Evolutionary conservation across 1,140 invertebrate species (phyloP).

Genomic region (Nebria ingens): DNA sequence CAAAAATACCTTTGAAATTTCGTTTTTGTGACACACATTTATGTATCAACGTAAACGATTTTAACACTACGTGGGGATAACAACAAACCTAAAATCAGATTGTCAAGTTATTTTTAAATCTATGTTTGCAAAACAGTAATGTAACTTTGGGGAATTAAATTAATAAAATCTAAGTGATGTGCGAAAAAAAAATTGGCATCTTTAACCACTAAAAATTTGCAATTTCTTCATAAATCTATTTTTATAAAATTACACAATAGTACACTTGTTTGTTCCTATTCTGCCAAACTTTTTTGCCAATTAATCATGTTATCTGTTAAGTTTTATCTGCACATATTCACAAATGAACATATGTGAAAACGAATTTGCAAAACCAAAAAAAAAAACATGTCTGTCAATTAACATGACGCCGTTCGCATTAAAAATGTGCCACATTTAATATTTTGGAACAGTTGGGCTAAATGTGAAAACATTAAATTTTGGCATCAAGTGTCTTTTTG

Average conservation of each 20-base stretch:
- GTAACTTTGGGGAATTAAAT: too few species aligned
- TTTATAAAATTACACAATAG: slow-evolving; percentile 2
- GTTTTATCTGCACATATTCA: too few species aligned
- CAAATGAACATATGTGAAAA: too few species aligned
- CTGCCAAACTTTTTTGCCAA: not conserved
- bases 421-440: too few species aligned
- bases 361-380: too few species aligned
- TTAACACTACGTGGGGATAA: slow-evolving; percentile 3
- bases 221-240: slow-evolving; percentile 4
- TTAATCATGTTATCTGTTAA: slow-evolving; percentile 1
- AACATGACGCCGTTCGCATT: too few species aligned
- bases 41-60: not conserved
- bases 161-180: too few species aligned
- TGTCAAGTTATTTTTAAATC: not conserved
- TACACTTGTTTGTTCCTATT: not conserved
- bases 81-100: slow-evolving; percentile 2
- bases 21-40: slow-evolving; percentile 7
- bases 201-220: not conserved
- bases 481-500: too few species aligned
- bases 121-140: not conserved
- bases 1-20: not conserved
- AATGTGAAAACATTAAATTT: too few species aligned
- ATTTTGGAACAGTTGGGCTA: too few species aligned
- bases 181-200: not conserved
- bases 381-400: too few species aligned